Evolutionary conservation across 2,113 vertebrate species (phyloP), one percentile per base, ranked within the genome.

Genomic region (Phoenicopterus ruber): DNA sequence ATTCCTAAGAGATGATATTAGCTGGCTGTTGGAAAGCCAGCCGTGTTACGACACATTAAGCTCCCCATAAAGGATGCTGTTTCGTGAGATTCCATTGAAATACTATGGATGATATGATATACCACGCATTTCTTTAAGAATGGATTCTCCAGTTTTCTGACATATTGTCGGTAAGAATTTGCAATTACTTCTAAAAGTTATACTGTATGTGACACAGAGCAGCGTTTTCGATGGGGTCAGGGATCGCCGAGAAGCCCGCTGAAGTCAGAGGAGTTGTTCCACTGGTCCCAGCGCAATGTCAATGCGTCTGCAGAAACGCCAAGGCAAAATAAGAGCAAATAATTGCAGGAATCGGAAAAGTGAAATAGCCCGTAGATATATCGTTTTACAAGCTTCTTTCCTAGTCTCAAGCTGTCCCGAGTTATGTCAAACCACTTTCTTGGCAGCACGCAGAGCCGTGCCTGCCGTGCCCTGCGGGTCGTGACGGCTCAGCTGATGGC

Each of bases 1-100:
- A 95, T 95, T 95, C 97, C 96, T 97, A 5, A 95, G 89, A 95
- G 94, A 95, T 97, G 44, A 94, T 91, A 84, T 76, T 57, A 94
- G 58, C 88, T 40, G 95, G 73, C 86, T 91, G 66, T 70, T 80
- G 46, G 89, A 89, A 77, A 87, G 78, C 40, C 78, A 77, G 74
- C 71, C 4, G 0, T 24, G 50, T 85, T 94, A 73, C 11, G 0
- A 50, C 86, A 80, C 76, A 12, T 46, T 6, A 50, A 65, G 61
- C 40, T 82, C 7, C 0, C 54, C 29, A n/a, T 34, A 16, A 62
- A 63, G 50, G 77, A 82, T 62, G 88, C 17, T 38, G 2, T 66
- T 85, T 29, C 17, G 17, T 29, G 29, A 93, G 74, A 70, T 87
- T 65, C 66, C 62, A 10, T 4, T 22, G 61, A 54, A 61, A 7